Conservation (phyloP, 2,888 invertebrate genomes). For the Xestobium rufovillosum region DNA sequence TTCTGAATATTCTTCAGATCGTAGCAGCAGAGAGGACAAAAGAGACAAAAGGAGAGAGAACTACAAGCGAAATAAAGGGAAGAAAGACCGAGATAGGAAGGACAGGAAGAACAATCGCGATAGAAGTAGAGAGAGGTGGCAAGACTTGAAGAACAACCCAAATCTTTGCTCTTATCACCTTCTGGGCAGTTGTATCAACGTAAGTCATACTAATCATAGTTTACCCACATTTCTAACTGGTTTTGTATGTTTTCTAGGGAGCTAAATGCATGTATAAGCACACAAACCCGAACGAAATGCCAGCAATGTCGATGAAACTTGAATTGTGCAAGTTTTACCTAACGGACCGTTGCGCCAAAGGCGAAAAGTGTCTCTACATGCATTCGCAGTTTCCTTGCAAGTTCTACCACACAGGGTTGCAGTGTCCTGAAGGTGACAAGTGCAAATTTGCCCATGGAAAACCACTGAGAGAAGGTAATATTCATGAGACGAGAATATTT, state of each 20-base stretch:
- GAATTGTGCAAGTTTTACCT: slow-evolving; percentile 96
- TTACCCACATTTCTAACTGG: too few relatives aligned
- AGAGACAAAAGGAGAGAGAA: slow-evolving; percentile 13
- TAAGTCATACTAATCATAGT: slow-evolving; percentile 31
- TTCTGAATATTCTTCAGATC: slow-evolving; percentile 48
- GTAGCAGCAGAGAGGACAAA: slow-evolving; percentile 24
- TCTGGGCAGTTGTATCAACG: slow-evolving; percentile 81
- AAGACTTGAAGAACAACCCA: slow-evolving; percentile 57
- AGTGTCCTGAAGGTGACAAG: slow-evolving; percentile 66
- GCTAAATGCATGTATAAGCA: slow-evolving; percentile 72
- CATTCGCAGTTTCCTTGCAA: slow-evolving; percentile 97
- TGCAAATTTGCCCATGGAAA: slow-evolving; percentile 92
- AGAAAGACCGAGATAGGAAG: slow-evolving; percentile 21
- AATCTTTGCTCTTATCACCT: slow-evolving; percentile 76
- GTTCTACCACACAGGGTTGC: slow-evolving; percentile 88
- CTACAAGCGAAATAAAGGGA: slow-evolving; percentile 18
- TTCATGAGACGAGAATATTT: slow-evolving; percentile 1
- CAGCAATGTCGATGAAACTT: slow-evolving; percentile 73
- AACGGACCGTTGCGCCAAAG: slow-evolving; percentile 91
- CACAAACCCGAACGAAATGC: too few relatives aligned
- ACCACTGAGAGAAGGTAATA: slow-evolving; percentile 67
- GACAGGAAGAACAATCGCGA: slow-evolving; percentile 27
- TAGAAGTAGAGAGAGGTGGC: slow-evolving; percentile 47
- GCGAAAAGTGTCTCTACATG: slow-evolving; percentile 93
- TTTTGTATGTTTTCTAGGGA: slow-evolving; percentile 5